A percentile compares a stretch with the other conserved stretches of the same genome.
Evolutionary conservation across 92 coral and sea anemone genomes (phyloP).

Genomic region (Heteractis magnifica): DNA sequence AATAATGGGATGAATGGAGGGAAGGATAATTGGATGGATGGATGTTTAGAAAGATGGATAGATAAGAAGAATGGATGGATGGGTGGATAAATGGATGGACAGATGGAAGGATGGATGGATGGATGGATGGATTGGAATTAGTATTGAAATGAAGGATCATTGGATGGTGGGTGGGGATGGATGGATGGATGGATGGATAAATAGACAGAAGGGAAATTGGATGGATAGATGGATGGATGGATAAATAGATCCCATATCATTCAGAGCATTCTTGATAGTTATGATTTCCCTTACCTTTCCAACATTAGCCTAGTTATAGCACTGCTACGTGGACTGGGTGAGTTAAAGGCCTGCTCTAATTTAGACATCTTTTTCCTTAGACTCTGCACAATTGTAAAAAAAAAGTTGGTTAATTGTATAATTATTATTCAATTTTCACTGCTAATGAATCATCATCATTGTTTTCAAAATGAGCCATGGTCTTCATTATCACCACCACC

Average conservation of each 20-base stretch:
- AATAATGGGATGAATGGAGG: background rate
- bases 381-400: conserved; percentile 35
- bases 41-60: background rate
- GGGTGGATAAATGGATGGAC: background rate
- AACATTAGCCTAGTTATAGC: conserved; percentile 63
- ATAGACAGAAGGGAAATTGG: background rate
- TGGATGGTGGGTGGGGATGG: background rate
- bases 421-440: too few species aligned
- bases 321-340: conserved; percentile 81
- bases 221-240: background rate
- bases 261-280: background rate
- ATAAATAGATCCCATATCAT: background rate
- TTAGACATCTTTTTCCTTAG: conserved; percentile 64
- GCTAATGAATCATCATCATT: too few species aligned
- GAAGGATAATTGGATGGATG: background rate
- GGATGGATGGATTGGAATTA: background rate
- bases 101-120: background rate
- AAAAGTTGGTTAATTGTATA: background rate
- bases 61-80: background rate
- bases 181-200: background rate
- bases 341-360: conserved; percentile 65
- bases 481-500: background rate
- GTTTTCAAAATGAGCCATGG: background rate
- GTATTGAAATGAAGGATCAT: too few species aligned
- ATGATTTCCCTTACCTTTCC: conserved; percentile 46